These are phyloP conservation scores for Cryptophagus acutangulus DNA, from an alignment of 2,888 invertebrate genomes.

Conservation along the genomic window DNA sequence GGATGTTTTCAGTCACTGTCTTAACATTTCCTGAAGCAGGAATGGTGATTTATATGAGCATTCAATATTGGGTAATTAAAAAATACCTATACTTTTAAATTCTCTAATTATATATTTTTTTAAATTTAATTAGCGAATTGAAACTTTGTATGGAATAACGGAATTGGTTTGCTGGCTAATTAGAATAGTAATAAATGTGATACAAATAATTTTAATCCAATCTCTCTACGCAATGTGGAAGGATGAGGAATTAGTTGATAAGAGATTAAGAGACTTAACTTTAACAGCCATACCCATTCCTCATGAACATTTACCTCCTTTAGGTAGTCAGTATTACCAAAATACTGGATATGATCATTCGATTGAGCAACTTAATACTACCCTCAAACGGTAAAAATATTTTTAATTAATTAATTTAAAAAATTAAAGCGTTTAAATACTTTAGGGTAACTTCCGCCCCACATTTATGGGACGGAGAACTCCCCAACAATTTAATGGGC, in stretches of 20 bases:
- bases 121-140: slow-evolving; percentile 46
- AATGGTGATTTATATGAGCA: slow-evolving; percentile 53
- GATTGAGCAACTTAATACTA: slow-evolving; percentile 28
- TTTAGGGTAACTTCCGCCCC: slow-evolving; percentile 39
- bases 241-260: slow-evolving; percentile 50
- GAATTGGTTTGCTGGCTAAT: slow-evolving; percentile 51
- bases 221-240: slow-evolving; percentile 53
- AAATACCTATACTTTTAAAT: background rate
- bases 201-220: slow-evolving; percentile 51
- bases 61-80: slow-evolving; percentile 52
- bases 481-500: slow-evolving; percentile 40
- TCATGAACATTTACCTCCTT: slow-evolving; percentile 24
- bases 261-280: slow-evolving; percentile 49
- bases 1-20: slow-evolving; percentile 51
- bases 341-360: slow-evolving; percentile 45
- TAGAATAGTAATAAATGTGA: slow-evolving; percentile 46
- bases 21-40: slow-evolving; percentile 54
- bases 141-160: slow-evolving; percentile 49
- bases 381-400: background rate
- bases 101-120: slow-evolving; percentile 1
- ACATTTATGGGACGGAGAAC: slow-evolving; percentile 38
- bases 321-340: slow-evolving; percentile 42
- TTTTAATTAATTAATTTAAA: background rate
- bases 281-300: slow-evolving; percentile 41
- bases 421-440: slow-evolving; percentile 8